Conservation (phyloP, 2,797 vertebrate species). For the Lutjanus argentimaculatus region DNA sequence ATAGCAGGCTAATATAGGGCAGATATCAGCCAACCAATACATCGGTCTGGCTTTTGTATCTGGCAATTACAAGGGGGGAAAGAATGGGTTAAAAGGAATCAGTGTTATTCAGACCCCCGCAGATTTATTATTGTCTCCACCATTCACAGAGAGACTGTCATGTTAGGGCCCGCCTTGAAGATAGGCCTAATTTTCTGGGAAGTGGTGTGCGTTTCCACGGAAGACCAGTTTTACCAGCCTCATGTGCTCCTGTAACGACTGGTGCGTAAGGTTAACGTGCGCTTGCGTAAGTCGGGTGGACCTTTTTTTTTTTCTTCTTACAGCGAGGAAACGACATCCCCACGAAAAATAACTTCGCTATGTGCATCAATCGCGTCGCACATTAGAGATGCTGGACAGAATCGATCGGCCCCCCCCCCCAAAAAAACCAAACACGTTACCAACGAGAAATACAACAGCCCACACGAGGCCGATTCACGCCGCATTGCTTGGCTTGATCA, state of each 20-base stretch:
- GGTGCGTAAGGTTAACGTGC: slow-evolving; percentile 21
- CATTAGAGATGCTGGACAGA: not conserved
- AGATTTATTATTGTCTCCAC: not conserved
- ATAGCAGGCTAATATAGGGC: no score
- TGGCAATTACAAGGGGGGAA: not conserved
- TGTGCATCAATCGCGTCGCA: not conserved
- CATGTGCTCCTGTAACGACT: not conserved
- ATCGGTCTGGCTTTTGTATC: no score
- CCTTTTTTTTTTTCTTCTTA: not conserved
- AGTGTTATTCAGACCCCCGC: not conserved
- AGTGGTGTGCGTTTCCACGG: not conserved
- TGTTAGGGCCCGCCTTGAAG: not conserved
- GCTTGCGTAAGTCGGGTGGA: slow-evolving; percentile 66
- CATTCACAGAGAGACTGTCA: not conserved
- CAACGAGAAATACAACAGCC: not conserved
- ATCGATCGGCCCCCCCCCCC: not conserved
- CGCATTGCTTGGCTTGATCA: slow-evolving; percentile 56
- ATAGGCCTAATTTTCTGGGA: not conserved
- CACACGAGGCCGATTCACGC: slow-evolving; percentile 59
- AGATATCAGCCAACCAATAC: no score
- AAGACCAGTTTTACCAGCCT: not conserved
- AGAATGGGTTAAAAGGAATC: not conserved
- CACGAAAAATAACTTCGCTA: slow-evolving; percentile 40
- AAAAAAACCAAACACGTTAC: not conserved
- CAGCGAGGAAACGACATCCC: slow-evolving; percentile 35